Evolutionary conservation across 2,888 invertebrate species (phyloP).

Genomic region (Polyommatus iphigenia): DNA sequence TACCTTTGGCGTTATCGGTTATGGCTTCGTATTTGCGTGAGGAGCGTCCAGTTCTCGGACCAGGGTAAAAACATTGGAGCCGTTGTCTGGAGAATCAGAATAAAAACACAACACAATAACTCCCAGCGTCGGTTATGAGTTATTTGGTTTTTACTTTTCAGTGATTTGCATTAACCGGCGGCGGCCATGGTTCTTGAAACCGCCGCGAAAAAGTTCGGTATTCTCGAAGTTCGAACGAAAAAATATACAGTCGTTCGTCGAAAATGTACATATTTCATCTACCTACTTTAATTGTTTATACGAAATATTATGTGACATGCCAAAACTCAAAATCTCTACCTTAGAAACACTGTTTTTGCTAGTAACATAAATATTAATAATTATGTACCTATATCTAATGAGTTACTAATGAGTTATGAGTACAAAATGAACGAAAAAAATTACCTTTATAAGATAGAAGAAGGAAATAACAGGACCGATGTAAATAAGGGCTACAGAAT

Average conservation of each 20-base stretch:
- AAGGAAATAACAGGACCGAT: too few relatives aligned
- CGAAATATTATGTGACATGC: not conserved
- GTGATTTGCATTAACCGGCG: constrained; percentile 65
- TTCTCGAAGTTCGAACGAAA: not conserved
- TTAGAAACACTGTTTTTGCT: too few relatives aligned
- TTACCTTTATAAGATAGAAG: too few relatives aligned
- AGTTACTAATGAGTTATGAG: too few relatives aligned
- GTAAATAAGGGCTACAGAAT: too few relatives aligned
- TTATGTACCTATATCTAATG: too few relatives aligned
- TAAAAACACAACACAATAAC: constrained; percentile 70
- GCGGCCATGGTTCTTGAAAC: constrained; percentile 9
- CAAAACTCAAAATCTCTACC: not conserved
- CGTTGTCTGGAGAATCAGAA: constrained; percentile 50
- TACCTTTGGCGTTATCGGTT: constrained; percentile 56
- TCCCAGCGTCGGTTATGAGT: constrained; percentile 72
- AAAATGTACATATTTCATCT: not conserved
- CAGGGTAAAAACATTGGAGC: constrained; percentile 60
- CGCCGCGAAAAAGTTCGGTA: constrained; percentile 7
- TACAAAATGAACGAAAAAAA: too few relatives aligned
- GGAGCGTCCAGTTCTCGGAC: constrained; percentile 67
- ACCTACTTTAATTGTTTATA: not conserved
- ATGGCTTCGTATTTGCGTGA: constrained; percentile 65
- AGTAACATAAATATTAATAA: too few relatives aligned
- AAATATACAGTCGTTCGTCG: not conserved
- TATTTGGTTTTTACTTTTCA: constrained; percentile 70